A percentile compares a stretch with the other conserved stretches of the same genome.
These are phyloP conservation scores for Stercorarius parasiticus DNA, from an alignment of 2,113 vertebrate species.

Conservation along the genomic window DNA sequence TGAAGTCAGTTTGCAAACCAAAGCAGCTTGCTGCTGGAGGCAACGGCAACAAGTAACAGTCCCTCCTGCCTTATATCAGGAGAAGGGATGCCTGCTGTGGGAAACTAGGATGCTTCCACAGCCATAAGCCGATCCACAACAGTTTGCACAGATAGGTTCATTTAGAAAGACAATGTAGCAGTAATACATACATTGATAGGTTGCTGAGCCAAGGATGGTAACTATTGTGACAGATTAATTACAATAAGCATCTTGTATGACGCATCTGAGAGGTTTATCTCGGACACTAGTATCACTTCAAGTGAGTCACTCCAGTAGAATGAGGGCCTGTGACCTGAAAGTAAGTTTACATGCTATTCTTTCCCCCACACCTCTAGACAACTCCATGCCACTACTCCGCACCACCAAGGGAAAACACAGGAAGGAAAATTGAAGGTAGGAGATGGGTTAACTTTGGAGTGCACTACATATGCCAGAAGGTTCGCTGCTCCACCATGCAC, in stretches of 20 bases:
- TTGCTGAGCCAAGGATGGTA: not conserved
- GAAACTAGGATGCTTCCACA: not conserved
- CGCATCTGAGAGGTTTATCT: not conserved
- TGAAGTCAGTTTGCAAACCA: not conserved
- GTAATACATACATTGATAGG: not conserved
- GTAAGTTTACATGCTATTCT: constrained; percentile 2
- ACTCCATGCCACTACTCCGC: not conserved
- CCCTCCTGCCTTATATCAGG: not conserved
- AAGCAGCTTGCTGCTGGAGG: not conserved
- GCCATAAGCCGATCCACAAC: not conserved
- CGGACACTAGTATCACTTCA: not conserved
- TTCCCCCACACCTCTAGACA: not conserved
- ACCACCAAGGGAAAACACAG: not conserved
- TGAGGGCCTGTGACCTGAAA: not conserved
- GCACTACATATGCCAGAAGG: not conserved
- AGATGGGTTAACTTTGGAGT: not conserved
- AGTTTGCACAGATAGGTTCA: not conserved
- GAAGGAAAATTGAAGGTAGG: not conserved
- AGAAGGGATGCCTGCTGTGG: not conserved
- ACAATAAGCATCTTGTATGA: not conserved
- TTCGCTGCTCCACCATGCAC: not conserved
- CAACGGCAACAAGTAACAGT: not conserved
- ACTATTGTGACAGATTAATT: not conserved
- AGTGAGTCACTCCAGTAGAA: constrained; percentile 36
- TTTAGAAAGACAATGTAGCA: not conserved